A percentile compares a stretch with the other conserved stretches of the same genome.
These are phyloP conservation scores for Amazona vittata DNA, from an alignment of 2,113 vertebrate species.

Conservation along the genomic window DNA sequence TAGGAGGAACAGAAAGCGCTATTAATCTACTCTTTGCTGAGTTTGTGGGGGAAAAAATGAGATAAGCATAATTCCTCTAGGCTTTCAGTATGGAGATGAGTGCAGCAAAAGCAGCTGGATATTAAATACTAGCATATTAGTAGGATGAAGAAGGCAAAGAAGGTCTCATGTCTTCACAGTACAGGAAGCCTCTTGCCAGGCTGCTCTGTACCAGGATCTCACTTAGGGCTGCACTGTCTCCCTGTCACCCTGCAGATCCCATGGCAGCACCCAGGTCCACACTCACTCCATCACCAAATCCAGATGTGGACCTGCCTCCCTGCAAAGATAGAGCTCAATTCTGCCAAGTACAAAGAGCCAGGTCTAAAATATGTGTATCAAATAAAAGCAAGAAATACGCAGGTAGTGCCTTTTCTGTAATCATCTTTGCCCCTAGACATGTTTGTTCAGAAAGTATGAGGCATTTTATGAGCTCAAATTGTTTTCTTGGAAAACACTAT, in stretches of 20 bases:
- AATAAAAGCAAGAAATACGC: neutral
- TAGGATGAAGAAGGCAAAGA: neutral
- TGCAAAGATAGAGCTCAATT: neutral
- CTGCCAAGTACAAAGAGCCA: neutral
- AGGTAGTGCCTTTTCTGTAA: neutral
- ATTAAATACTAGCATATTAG: neutral
- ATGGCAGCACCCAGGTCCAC: neutral
- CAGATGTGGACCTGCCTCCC: neutral
- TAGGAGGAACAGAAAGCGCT: slow-evolving; percentile 41
- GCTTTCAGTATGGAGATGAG: neutral
- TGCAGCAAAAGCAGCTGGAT: neutral
- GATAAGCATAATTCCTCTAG: neutral
- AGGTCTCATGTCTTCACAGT: neutral
- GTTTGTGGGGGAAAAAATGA: neutral
- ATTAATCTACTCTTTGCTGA: slow-evolving; percentile 50
- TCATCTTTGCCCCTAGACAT: neutral
- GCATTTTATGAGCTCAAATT: neutral
- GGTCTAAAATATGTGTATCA: neutral
- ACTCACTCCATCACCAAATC: neutral
- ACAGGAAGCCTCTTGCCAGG: neutral
- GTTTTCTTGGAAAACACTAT: neutral
- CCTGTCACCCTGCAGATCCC: rapidly evolving
- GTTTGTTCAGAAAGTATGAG: neutral
- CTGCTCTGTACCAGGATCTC: neutral
- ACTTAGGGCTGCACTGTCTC: neutral